Evolutionary conservation across 2,797 vertebrate genomes (phyloP), one percentile per base, ranked within the genome.

Genomic region (Anabas testudineus): DNA sequence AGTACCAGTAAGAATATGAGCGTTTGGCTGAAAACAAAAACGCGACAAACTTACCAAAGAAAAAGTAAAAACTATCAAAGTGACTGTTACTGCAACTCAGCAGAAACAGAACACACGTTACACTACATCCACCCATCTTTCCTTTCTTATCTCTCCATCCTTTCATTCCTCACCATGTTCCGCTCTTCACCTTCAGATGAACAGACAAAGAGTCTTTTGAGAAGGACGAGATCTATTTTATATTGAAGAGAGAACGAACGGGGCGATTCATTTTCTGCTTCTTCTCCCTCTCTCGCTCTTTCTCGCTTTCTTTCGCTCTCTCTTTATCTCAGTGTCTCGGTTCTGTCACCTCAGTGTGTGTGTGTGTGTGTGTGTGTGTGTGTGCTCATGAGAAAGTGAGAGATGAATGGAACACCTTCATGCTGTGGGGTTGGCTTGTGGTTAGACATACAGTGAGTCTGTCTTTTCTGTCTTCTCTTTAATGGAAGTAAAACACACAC

Each of bases 111-210:
- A 28, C 7, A 4, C 18, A 19, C 37, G 28, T 9, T 10, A 13
- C 5, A 34, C 9, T 14, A 34, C 19, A 42, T 26, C 24, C 7
- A 18, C 7, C 24, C 22, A 14, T 63, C 32, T n/a, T 12, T 32
- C 19, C 8, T 60, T 24, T 53, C 14, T 12, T 32, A 32, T 7
- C 47, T 76, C 24, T n/a, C 48, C n/a, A 41, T 61, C 39, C 24
- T 63, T 28, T 59, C 34, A 62, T 41, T 26, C 74, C 82, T 94
- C 91, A 88, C 56, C 65, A 76, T 70, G 47, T 48, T 32, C 63
- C 85, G 92, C 85, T 92, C 88, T 89, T 86, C 87, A 83, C 74
- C 34, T 36, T 60, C 57, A 49, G 46, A 67, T 18, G 34, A 49
- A 54, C 61, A 65, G 49, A 60, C 22, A 45, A 46, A 55, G 59